Evolutionary conservation across 2,113 vertebrate species (phyloP).

Genomic region (Aspiorhynchus laticeps): DNA sequence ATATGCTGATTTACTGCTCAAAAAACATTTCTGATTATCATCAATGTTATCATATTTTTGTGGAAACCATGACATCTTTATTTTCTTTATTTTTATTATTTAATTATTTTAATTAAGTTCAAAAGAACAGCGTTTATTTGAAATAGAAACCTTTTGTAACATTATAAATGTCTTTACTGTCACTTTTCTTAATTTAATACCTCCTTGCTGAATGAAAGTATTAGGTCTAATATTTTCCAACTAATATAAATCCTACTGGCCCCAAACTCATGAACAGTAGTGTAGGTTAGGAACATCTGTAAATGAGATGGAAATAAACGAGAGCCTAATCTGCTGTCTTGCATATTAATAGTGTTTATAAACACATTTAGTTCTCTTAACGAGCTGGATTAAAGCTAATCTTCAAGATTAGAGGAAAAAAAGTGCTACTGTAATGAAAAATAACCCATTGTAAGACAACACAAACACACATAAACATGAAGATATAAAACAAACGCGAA

Average conservation of each 20-base stretch:
- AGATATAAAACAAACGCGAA: neutral
- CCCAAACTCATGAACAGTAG: neutral
- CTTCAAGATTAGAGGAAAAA: neutral
- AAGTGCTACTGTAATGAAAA: neutral
- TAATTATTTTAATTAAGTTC: neutral
- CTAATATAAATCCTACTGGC: neutral
- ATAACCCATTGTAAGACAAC: neutral
- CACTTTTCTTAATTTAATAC: neutral
- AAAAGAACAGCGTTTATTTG: neutral
- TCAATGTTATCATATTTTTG: neutral
- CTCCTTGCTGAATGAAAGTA: neutral
- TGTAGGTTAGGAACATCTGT: too few relatives aligned
- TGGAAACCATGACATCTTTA: neutral
- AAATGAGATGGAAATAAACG: neutral
- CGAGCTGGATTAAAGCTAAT: conserved; percentile 15
- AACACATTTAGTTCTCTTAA: conserved; percentile 28
- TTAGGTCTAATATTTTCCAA: neutral
- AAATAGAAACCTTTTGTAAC: too few relatives aligned
- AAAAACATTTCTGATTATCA: neutral
- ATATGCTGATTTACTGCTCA: neutral
- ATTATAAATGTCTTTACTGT: too few relatives aligned
- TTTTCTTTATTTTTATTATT: too few relatives aligned
- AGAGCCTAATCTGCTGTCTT: neutral
- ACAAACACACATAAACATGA: neutral
- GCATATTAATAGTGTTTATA: conserved; percentile 11